Evolutionary conservation across 2,888 invertebrate genomes (phyloP), one percentile per base, ranked within the genome.

Genomic region (Colostygia pectinataria): DNA sequence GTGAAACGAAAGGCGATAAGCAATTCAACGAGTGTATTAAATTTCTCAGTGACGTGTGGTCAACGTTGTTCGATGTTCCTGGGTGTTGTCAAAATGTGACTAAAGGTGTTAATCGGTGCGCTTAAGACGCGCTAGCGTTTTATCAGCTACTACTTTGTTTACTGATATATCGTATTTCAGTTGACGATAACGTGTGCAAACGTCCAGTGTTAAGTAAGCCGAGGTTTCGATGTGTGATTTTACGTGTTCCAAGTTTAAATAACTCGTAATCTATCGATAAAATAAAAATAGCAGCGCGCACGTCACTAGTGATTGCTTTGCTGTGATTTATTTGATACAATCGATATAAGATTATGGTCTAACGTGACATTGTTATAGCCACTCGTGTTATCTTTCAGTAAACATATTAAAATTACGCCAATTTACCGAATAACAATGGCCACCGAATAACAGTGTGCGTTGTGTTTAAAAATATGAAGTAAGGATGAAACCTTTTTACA

Each of bases 61-160:
- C 14, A 10, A 7, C 15, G 8, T 12, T 28, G 14, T 7, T 27
- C 32, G 10, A 33, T 10, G 6, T 20, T 20, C 20, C 4, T 20
- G n/a, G 12, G 7, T 34, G 38, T 46, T 38, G 27, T 34, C 46
- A 52, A 52, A 42, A 38, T 46, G 46, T 38, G 44, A 52, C 46
- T 38, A n/a, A 15, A 41, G 9, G 23, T 18, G 28, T 14, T 6
- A 20, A 6, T 20, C 24, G 15, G 24, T 20, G 18, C 41, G 39
- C 14, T 45, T 29, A 39, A 20, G 20, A 50, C 60, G 70, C 71
- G 68, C 68, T 67, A 61, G 67, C 72, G 67, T 68, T 66, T 64
- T 52, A 61, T 68, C 60, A 64, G 65, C 72, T 65, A 63, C 68
- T 15, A 72, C 55, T 73, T 74, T 80, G 74, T 80, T 77, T 79